Conservation (phyloP, 2,113 vertebrate species). For the Microcebus jonahi region DNA sequence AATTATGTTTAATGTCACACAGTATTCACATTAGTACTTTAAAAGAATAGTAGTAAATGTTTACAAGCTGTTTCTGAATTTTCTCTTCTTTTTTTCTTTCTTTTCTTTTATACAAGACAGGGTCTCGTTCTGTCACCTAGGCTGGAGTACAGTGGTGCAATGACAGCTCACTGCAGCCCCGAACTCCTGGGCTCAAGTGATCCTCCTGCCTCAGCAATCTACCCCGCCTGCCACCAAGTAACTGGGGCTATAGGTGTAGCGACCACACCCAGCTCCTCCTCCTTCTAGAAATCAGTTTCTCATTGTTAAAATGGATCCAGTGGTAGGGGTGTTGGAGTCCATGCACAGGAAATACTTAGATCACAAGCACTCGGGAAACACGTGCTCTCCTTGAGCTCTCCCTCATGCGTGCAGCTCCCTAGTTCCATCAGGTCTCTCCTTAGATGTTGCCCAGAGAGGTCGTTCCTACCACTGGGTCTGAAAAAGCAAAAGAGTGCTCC, state of each 20-base stretch:
- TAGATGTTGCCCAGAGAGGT: background rate
- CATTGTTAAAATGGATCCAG: background rate
- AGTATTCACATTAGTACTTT: background rate
- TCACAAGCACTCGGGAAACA: fast-evolving
- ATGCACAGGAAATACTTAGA: background rate
- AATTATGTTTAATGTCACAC: background rate
- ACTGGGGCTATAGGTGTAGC: too few relatives aligned
- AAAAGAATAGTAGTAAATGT: background rate
- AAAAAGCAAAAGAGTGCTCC: background rate
- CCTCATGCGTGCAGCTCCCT: background rate
- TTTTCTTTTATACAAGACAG: too few relatives aligned
- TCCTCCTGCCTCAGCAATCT: too few relatives aligned
- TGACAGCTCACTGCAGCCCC: too few relatives aligned
- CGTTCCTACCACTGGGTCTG: background rate
- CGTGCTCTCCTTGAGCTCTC: fast-evolving
- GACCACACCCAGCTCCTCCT: background rate
- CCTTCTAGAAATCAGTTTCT: background rate
- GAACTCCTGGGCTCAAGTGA: too few relatives aligned
- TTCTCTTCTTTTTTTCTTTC: too few relatives aligned
- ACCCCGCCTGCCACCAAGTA: too few relatives aligned
- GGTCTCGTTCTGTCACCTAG: too few relatives aligned
- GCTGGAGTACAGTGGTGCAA: too few relatives aligned
- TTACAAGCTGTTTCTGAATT: too few relatives aligned
- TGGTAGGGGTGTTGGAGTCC: background rate
- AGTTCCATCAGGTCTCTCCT: background rate